Conservation (phyloP, 2,888 invertebrate species). For the Hipparchia semele region DNA sequence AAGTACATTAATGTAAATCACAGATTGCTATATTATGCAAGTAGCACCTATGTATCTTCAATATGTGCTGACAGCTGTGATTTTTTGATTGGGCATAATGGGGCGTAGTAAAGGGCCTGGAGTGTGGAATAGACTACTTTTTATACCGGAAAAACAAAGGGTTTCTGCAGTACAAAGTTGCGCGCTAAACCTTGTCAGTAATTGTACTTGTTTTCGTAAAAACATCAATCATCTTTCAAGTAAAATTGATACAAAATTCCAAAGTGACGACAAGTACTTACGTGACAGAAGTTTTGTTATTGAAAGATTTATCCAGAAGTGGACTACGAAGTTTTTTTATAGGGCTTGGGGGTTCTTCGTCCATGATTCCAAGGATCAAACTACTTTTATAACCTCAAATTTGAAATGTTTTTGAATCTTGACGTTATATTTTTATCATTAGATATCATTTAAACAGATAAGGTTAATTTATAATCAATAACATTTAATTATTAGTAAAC, state of each 20-base stretch:
- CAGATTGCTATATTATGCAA: too few species aligned
- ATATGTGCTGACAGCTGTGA: too few species aligned
- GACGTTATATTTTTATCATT: neutral
- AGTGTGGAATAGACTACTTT: too few species aligned
- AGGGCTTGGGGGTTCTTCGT: conserved; percentile 52
- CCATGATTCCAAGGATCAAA: conserved; percentile 49
- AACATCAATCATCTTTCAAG: neutral
- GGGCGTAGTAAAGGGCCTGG: too few species aligned
- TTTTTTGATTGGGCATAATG: too few species aligned
- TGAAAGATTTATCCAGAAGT: conserved; percentile 51
- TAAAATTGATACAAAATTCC: neutral
- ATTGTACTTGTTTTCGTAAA: neutral
- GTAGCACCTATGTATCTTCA: too few species aligned
- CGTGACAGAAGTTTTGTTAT: conserved; percentile 71
- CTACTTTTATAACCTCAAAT: conserved; percentile 13
- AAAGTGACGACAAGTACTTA: conserved; percentile 50
- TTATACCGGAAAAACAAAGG: too few species aligned
- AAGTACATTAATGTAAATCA: too few species aligned
- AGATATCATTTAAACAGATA: neutral
- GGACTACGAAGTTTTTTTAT: conserved; percentile 64
- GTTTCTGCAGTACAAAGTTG: too few species aligned
- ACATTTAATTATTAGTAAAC: too few species aligned
- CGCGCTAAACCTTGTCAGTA: too few species aligned
- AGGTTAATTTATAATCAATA: too few species aligned
- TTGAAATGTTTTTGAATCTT: neutral